These are phyloP conservation scores for Cyphomyrus discorhynchus DNA, from an alignment of 2,113 vertebrate species.

Conservation along the genomic window DNA sequence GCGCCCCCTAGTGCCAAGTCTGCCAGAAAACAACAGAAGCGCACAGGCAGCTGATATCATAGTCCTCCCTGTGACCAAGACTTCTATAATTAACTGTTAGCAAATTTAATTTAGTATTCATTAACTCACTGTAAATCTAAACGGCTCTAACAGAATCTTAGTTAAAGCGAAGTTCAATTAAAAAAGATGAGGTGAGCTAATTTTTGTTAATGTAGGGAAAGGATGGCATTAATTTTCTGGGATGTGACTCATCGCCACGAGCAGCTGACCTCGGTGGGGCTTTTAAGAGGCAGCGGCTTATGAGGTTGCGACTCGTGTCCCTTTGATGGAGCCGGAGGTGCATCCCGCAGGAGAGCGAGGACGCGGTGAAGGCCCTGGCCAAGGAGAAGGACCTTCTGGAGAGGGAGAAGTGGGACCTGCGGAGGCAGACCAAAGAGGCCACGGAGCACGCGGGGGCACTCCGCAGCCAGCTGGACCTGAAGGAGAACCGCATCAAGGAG, in stretches of 20 bases:
- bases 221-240: neutral
- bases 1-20: neutral
- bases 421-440: slow-evolving; percentile 92
- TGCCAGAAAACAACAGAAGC: neutral
- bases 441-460: slow-evolving; percentile 83
- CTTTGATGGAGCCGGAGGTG: neutral
- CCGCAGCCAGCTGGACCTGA: slow-evolving; percentile 90
- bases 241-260: neutral
- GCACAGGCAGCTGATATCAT: neutral
- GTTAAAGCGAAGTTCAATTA: neutral
- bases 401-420: slow-evolving; percentile 94
- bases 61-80: neutral
- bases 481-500: slow-evolving; percentile 98
- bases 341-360: slow-evolving; percentile 81
- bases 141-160: neutral
- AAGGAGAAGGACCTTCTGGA: slow-evolving; percentile 95
- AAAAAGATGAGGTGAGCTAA: neutral
- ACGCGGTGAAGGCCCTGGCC: slow-evolving; percentile 85
- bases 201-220: neutral
- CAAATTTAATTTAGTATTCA: neutral
- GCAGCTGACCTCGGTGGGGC: neutral
- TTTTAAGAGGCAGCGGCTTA: neutral
- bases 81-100: neutral
- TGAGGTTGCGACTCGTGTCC: neutral
- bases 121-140: neutral